phyloP scores from a whole-genome alignment of 2,797 vertebrate species.

The Artibeus jamaicensis region DNA sequence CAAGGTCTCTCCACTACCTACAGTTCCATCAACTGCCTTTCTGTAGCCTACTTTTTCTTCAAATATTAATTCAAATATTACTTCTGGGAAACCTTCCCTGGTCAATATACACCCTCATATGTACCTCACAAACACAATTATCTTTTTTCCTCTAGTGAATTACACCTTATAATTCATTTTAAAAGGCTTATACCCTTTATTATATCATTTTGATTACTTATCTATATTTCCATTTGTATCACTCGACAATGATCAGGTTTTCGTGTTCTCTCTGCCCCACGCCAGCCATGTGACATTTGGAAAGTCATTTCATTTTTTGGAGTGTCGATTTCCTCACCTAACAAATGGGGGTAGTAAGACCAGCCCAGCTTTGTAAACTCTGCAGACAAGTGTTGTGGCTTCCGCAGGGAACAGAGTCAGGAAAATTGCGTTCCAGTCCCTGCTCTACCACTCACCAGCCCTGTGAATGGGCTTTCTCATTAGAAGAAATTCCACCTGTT shows the following conservation, averaged over 20 bases:
- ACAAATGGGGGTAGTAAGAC: not conserved
- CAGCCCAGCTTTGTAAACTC: not conserved
- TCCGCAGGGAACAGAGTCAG: not conserved
- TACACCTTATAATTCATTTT: not conserved
- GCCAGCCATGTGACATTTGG: not conserved
- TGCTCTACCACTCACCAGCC: not conserved
- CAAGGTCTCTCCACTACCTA: not conserved
- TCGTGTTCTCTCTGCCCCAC: not conserved
- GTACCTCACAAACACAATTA: not conserved
- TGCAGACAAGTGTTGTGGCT: not conserved
- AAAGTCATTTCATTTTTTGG: not conserved
- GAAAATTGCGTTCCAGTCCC: not conserved
- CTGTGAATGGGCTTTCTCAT: not conserved
- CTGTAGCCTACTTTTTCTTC: not conserved
- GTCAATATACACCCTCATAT: not conserved
- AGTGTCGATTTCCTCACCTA: not conserved
- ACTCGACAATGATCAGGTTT: not conserved
- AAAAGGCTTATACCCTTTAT: not conserved
- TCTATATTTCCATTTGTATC: not conserved
- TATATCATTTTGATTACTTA: not conserved
- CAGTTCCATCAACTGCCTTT: not conserved
- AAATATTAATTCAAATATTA: not conserved
- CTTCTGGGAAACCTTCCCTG: not conserved
- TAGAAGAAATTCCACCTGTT: not conserved
- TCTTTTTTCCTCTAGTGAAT: not conserved